Percentiles rank a stretch among this genome's conserved stretches.
Evolutionary conservation across 2,113 vertebrate species (phyloP).

Genomic region (Tychaedon coryphoeus): DNA sequence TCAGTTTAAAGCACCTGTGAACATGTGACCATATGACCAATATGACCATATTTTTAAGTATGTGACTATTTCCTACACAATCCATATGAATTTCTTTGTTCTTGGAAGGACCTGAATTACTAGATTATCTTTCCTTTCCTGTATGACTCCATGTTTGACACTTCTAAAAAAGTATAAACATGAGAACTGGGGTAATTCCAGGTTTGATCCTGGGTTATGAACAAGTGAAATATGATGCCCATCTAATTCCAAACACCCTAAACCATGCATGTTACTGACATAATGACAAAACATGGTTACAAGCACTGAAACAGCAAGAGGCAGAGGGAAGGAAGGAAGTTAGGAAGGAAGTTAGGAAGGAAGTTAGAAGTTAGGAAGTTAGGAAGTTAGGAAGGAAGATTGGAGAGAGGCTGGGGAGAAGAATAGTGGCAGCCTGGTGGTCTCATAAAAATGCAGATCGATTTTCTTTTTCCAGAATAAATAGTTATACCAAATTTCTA

Average conservation of each 20-base stretch:
- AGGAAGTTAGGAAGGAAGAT: neutral
- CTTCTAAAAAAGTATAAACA: neutral
- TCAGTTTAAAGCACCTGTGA: neutral
- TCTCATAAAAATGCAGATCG: neutral
- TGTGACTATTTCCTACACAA: neutral
- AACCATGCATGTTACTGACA: neutral
- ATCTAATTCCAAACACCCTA: neutral
- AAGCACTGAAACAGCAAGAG: neutral
- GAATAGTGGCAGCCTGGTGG: neutral
- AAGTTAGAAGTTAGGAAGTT: too few relatives aligned
- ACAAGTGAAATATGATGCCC: neutral
- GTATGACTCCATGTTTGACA: neutral
- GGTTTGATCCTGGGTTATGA: neutral
- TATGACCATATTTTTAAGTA: neutral
- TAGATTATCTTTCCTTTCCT: neutral
- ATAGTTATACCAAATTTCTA: neutral
- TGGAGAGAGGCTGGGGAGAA: neutral
- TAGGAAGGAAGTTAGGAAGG: too few relatives aligned
- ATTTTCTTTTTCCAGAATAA: neutral
- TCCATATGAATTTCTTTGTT: neutral
- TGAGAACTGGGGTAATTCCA: neutral
- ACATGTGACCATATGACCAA: neutral
- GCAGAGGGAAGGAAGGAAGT: neutral
- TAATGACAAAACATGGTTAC: neutral
- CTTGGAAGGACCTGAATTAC: neutral